These are phyloP conservation scores for Chloropsis hardwickii DNA, from an alignment of 2,113 vertebrate genomes.

Conservation along the genomic window DNA sequence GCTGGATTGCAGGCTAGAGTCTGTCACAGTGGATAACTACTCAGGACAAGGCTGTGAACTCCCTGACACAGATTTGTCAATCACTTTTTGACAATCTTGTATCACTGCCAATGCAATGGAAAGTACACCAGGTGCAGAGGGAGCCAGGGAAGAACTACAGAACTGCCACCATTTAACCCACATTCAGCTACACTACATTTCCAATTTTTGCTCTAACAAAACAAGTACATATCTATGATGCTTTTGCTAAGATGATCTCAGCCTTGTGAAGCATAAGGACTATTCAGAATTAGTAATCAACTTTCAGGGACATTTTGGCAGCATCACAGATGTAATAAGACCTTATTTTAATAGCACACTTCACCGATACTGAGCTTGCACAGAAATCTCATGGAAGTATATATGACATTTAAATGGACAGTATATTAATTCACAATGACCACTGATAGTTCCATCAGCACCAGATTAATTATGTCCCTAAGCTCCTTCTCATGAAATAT, in stretches of 20 bases:
- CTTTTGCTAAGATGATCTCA: not conserved
- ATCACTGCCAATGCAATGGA: not conserved
- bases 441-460: slow-evolving; percentile 1
- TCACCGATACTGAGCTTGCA: not conserved
- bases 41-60: slow-evolving; percentile 9
- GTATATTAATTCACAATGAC: slow-evolving; percentile 39
- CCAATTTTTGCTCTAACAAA: not conserved
- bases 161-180: not conserved
- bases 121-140: not conserved
- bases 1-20: not conserved
- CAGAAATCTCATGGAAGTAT: not conserved
- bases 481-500: not conserved
- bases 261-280: not conserved
- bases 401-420: not conserved
- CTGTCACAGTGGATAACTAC: not conserved
- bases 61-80: not conserved
- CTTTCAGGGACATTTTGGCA: slow-evolving; percentile 23
- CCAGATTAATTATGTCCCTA: slow-evolving; percentile 41
- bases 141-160: not conserved
- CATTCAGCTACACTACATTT: not conserved
- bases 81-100: not conserved
- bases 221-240: not conserved
- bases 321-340: not conserved
- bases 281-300: not conserved
- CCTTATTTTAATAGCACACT: slow-evolving; percentile 13